Conservation (phyloP, 2,113 vertebrate species). For the Periophthalmodon schlosseri region DNA sequence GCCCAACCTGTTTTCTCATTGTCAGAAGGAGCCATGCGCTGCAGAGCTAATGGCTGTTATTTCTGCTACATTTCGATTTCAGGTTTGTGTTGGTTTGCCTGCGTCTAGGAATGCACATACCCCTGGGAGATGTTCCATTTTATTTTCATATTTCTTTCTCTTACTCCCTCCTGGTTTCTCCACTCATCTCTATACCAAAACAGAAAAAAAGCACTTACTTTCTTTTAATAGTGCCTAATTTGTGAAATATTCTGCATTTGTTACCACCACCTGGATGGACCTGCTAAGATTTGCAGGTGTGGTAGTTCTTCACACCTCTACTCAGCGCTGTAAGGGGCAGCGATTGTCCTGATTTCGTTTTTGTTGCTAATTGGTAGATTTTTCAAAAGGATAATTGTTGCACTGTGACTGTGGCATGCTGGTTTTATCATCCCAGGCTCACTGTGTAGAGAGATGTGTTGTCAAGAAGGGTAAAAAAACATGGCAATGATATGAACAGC, state of each 20-base stretch:
- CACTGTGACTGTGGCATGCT: slow-evolving; percentile 10
- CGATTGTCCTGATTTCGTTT: slow-evolving; percentile 42
- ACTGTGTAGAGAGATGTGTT: background rate
- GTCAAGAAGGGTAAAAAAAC: background rate
- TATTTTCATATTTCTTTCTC: slow-evolving; percentile 40
- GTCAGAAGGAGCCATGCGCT: slow-evolving; percentile 26
- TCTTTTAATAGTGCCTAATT: slow-evolving; percentile 58
- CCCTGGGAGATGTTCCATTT: slow-evolving; percentile 67
- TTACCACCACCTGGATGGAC: slow-evolving; percentile 30
- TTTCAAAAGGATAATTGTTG: slow-evolving; percentile 18
- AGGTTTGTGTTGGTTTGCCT: slow-evolving; percentile 45
- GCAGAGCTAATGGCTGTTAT: slow-evolving; percentile 57
- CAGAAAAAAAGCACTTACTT: background rate
- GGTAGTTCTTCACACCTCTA: slow-evolving; percentile 34
- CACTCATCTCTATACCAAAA: slow-evolving; percentile 28
- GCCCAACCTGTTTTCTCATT: slow-evolving; percentile 44
- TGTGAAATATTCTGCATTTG: slow-evolving; percentile 24
- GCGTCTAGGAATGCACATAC: slow-evolving; percentile 55
- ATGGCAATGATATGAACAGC: too few relatives aligned
- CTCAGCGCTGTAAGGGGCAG: slow-evolving; percentile 3
- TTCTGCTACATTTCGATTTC: slow-evolving; percentile 53
- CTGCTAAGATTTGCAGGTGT: slow-evolving; percentile 19
- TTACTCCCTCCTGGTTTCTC: slow-evolving; percentile 17
- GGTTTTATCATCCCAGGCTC: background rate
- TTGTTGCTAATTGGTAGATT: slow-evolving; percentile 42